Conservation (phyloP, 2,888 invertebrate genomes). For the Trissoscelio sp. region DNA sequence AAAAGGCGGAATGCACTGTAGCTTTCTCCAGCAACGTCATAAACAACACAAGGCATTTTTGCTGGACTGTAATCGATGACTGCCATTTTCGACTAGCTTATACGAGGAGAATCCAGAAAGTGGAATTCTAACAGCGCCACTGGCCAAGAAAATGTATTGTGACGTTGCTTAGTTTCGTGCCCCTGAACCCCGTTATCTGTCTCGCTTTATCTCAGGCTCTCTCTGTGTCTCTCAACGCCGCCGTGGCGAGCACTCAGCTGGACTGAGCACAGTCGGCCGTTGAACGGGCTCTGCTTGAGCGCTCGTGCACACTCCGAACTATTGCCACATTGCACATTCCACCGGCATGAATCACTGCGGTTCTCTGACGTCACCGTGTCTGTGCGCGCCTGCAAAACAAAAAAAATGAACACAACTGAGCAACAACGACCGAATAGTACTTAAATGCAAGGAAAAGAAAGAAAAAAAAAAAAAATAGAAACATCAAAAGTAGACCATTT, state of each 20-base stretch:
- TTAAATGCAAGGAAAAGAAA: not conserved
- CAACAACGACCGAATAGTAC: not conserved
- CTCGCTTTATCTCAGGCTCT: constrained; percentile 61
- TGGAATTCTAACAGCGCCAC: constrained; percentile 26
- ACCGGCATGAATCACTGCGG: constrained; percentile 77
- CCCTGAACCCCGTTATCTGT: constrained; percentile 65
- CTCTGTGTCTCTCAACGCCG: constrained; percentile 60
- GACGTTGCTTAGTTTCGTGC: constrained; percentile 62
- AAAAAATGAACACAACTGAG: constrained; percentile 9
- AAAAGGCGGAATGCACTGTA: not conserved
- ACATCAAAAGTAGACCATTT: not conserved
- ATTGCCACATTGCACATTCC: constrained; percentile 80
- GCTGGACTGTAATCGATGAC: constrained; percentile 1
- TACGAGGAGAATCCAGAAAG: constrained; percentile 50
- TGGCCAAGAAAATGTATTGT: constrained; percentile 54
- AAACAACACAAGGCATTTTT: constrained; percentile 16
- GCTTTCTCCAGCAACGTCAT: constrained; percentile 26
- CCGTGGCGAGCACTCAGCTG: constrained; percentile 46
- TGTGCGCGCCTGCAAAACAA: constrained; percentile 32
- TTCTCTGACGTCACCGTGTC: constrained; percentile 74
- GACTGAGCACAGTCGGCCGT: constrained; percentile 57
- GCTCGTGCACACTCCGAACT: constrained; percentile 68
- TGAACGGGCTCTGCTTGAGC: constrained; percentile 68
- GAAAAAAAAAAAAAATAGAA: constrained; percentile 27
- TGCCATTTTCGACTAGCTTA: constrained; percentile 16